Percentiles rank a stretch among this genome's conserved stretches.
Conservation (phyloP, 2,888 invertebrate species). For the Hyles lineata region DNA sequence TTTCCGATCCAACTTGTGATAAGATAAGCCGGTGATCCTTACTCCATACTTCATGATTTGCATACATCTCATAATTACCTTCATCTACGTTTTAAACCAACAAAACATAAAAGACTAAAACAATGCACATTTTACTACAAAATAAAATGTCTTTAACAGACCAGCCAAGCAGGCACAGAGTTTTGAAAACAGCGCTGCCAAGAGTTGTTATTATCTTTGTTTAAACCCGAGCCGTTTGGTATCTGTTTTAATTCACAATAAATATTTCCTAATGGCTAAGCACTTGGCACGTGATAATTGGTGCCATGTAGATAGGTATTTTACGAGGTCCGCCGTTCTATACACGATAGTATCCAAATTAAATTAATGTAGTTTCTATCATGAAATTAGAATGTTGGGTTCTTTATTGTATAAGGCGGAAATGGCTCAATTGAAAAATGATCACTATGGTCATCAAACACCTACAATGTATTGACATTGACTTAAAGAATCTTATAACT, state of each 20-base stretch:
- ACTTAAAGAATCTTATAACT: too few relatives aligned
- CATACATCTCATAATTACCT: too few relatives aligned
- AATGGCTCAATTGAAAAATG: too few relatives aligned
- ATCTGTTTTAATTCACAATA: constrained; percentile 25
- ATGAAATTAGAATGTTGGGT: background rate
- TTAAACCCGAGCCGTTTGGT: background rate
- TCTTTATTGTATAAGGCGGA: background rate
- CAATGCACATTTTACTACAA: background rate
- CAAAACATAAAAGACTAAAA: too few relatives aligned
- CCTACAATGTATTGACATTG: too few relatives aligned
- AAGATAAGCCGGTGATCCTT: too few relatives aligned
- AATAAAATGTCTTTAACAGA: background rate
- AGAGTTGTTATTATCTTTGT: constrained; percentile 14
- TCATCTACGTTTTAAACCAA: too few relatives aligned
- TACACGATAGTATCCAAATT: constrained; percentile 37
- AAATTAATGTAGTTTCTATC: constrained; percentile 13
- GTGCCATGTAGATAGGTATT: constrained; percentile 46
- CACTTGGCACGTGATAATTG: constrained; percentile 43
- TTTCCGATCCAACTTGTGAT: too few relatives aligned
- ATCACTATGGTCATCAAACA: too few relatives aligned
- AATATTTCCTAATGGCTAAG: constrained; percentile 25
- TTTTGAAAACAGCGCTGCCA: background rate
- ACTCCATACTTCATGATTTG: too few relatives aligned
- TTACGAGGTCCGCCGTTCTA: constrained; percentile 39
- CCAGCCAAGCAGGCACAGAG: background rate